Evolutionary conservation across 1,140 invertebrate species (phyloP).

Genomic region (Centruroides sculpturatus): DNA sequence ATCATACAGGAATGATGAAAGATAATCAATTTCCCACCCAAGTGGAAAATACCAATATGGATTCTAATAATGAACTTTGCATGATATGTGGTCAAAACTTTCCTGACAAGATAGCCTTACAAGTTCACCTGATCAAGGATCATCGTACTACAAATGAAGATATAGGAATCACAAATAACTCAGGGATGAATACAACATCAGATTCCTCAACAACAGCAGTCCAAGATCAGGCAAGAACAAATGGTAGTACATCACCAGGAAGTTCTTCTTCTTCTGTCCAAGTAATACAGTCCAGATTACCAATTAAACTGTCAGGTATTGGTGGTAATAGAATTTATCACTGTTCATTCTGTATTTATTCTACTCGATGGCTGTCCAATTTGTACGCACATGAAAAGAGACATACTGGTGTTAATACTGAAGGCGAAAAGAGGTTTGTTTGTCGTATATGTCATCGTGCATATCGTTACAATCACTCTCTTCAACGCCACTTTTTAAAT

Average conservation of each 20-base stretch:
- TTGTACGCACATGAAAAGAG: conserved; percentile 79
- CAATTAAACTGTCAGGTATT: conserved; percentile 11
- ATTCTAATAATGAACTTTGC: conserved; percentile 24
- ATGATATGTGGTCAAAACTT: conserved; percentile 35
- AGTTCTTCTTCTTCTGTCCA: conserved; percentile 1
- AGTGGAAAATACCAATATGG: not conserved
- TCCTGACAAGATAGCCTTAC: conserved; percentile 34
- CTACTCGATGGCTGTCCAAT: conserved; percentile 73
- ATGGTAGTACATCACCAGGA: conserved; percentile 8
- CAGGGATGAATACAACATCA: conserved; percentile 13
- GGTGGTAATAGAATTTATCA: conserved; percentile 53
- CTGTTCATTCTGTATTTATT: conserved; percentile 74
- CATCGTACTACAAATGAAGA: conserved; percentile 29
- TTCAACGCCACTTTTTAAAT: conserved; percentile 25
- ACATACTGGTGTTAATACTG: conserved; percentile 37
- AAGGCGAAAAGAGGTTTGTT: conserved; percentile 20
- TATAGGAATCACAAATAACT: conserved; percentile 17
- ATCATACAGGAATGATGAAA: conserved; percentile 39
- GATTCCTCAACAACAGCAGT: conserved; percentile 2
- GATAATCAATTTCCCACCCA: not conserved
- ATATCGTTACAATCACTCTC: conserved; percentile 25
- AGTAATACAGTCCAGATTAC: not conserved
- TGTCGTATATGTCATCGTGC: conserved; percentile 26
- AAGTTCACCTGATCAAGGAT: conserved; percentile 40
- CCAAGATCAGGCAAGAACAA: conserved; percentile 11